Evolutionary conservation across 2,888 invertebrate species (phyloP).

Genomic region (Hyposoter dolosus): DNA sequence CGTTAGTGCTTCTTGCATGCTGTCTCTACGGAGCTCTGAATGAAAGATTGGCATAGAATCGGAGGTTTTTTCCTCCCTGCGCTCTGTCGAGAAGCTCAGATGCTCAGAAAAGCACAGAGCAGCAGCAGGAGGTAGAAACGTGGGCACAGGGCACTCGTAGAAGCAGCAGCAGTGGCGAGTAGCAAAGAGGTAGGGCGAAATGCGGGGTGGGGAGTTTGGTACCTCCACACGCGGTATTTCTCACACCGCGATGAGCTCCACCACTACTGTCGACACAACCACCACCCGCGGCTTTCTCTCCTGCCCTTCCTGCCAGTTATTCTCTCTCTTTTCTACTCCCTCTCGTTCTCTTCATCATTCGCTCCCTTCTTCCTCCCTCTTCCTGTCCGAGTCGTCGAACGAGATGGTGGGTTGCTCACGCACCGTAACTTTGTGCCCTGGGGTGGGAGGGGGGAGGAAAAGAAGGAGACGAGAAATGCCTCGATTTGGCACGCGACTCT

Average conservation of each 20-base stretch:
- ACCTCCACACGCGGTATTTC: constrained; percentile 63
- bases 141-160: constrained; percentile 36
- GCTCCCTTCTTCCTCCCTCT: constrained; percentile 64
- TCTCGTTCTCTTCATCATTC: constrained; percentile 63
- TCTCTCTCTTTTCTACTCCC: constrained; percentile 53
- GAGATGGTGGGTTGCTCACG: constrained; percentile 52
- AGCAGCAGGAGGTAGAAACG: constrained; percentile 56
- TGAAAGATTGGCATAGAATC: constrained; percentile 30
- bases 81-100: constrained; percentile 52
- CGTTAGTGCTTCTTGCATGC: not conserved
- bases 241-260: constrained; percentile 46
- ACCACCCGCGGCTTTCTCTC: constrained; percentile 69
- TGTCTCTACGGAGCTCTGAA: constrained; percentile 10
- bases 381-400: constrained; percentile 58
- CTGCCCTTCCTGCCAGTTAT: constrained; percentile 69
- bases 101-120: constrained; percentile 19
- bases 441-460: constrained; percentile 73
- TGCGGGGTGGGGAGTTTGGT: constrained; percentile 65
- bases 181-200: constrained; percentile 50
- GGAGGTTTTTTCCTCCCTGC: constrained; percentile 57
- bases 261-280: constrained; percentile 63
- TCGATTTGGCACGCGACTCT: constrained; percentile 49
- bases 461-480: constrained; percentile 75
- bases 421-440: constrained; percentile 67
- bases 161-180: constrained; percentile 37